Evolutionary conservation across 1,140 invertebrate genomes (phyloP).

Genomic region (Meteorus sp.): DNA sequence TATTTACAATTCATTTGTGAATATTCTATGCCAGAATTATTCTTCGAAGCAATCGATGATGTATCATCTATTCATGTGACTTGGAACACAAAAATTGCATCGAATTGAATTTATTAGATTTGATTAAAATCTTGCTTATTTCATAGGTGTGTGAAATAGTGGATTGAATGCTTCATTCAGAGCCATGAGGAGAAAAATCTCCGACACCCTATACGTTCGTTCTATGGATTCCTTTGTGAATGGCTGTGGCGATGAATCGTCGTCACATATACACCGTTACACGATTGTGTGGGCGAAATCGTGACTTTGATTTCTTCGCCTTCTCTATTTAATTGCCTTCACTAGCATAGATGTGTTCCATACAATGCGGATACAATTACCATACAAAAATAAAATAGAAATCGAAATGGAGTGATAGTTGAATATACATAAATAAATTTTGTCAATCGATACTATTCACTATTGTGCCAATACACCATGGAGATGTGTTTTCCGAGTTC

Average conservation of each 20-base stretch:
- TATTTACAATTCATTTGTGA: no score
- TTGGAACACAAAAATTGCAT: not conserved
- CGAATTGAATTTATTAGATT: not conserved
- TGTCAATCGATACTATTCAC: no score
- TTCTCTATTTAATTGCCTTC: constrained; percentile 4
- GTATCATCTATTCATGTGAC: no score
- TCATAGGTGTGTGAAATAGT: not conserved
- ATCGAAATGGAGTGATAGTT: no score
- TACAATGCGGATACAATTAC: not conserved
- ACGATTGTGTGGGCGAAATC: not conserved
- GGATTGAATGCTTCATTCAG: not conserved
- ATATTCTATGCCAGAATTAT: no score
- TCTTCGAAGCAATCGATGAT: no score
- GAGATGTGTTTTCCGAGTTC: no score
- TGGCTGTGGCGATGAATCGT: not conserved
- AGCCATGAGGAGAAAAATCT: not conserved
- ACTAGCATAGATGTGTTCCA: not conserved
- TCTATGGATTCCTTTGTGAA: no score
- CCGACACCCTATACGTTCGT: no score
- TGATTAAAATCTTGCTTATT: not conserved
- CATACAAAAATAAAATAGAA: not conserved
- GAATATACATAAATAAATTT: no score
- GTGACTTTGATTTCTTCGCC: constrained; percentile 4
- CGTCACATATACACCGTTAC: no score
- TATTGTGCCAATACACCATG: no score